Evolutionary conservation across 1,140 invertebrate genomes (phyloP), one percentile per base, ranked within the genome.

Genomic region (Achatina immaculata): DNA sequence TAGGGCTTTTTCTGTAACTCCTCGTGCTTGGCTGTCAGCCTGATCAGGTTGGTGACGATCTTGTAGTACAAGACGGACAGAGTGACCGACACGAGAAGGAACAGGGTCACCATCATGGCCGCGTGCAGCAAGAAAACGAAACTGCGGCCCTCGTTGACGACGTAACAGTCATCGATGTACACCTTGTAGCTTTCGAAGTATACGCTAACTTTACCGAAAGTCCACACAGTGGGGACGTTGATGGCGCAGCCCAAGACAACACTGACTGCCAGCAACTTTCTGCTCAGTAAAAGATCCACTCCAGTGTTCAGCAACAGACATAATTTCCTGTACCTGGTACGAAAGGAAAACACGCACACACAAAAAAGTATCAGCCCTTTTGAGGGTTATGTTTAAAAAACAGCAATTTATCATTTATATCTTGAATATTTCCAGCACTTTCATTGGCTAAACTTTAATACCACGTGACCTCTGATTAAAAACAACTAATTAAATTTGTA

Each of bases 41-140:
- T 6, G 7, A 62, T 65, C 19, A 84, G 81, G 0, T 69, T 51
- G 21, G 24, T 40, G n/a, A 81, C 69, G 3, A 82, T 80, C 45
- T 65, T 77, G 3, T 36, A 31, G 42, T 84, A 84, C 45, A 84
- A 62, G 16, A 78, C 38, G 31, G 73, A 48, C 55, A 84, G 58
- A n/a, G 48, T 19, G 0, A 31, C 43, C 19, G 58, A 78, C 31
- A 82, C 62, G 0, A 43, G 14, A 9, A 66, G 28, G 48, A 84
- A 84, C 9, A 82, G 69, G 14, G 79, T 1, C 11, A 65, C 79
- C 55, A 81, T 40, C 11, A 81, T 58, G 4, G 42, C 55, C 0
- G 58, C 48, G 43, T 55, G 79, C 48, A 55, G 40, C 1, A 78
- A 16, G n/a, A 84, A 65, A 19, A 82, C 11, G 38, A 58, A 0